Conservation (phyloP, 2,113 vertebrate species). For the Meleagris gallopavo region DNA sequence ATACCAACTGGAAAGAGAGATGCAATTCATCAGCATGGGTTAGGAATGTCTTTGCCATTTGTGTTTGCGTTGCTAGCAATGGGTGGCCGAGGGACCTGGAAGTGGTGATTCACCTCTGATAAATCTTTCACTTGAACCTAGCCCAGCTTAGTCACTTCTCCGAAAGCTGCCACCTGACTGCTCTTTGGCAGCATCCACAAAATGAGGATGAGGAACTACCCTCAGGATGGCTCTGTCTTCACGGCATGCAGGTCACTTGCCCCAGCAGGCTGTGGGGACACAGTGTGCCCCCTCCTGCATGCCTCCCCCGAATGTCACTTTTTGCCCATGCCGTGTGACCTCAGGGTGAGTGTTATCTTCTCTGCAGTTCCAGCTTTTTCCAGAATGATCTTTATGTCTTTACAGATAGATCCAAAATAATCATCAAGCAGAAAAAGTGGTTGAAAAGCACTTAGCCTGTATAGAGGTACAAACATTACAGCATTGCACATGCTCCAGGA, state of each 20-base stretch:
- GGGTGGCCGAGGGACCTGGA: background rate
- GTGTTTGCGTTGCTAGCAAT: background rate
- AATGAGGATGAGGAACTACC: background rate
- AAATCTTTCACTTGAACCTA: conserved; percentile 33
- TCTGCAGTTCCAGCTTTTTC: background rate
- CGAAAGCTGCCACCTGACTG: background rate
- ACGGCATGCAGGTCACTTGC: fast-evolving
- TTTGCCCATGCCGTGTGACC: background rate
- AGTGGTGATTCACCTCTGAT: conserved; percentile 24
- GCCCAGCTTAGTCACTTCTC: background rate
- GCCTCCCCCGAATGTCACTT: background rate
- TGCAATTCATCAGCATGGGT: background rate
- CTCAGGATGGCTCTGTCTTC: background rate
- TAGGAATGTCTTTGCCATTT: background rate
- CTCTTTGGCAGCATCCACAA: background rate
- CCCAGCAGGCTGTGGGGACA: background rate
- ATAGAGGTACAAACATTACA: background rate
- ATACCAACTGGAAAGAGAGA: background rate
- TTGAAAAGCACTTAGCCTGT: fast-evolving
- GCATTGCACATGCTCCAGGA: background rate
- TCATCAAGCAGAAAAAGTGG: background rate
- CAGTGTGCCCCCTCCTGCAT: fast-evolving
- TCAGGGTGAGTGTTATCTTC: background rate
- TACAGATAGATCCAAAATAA: background rate
- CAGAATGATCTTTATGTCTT: background rate